A percentile compares a stretch with the other conserved stretches of the same genome.
Evolutionary conservation across 2,797 vertebrate genomes (phyloP).

Genomic region (Tapirus indicus): DNA sequence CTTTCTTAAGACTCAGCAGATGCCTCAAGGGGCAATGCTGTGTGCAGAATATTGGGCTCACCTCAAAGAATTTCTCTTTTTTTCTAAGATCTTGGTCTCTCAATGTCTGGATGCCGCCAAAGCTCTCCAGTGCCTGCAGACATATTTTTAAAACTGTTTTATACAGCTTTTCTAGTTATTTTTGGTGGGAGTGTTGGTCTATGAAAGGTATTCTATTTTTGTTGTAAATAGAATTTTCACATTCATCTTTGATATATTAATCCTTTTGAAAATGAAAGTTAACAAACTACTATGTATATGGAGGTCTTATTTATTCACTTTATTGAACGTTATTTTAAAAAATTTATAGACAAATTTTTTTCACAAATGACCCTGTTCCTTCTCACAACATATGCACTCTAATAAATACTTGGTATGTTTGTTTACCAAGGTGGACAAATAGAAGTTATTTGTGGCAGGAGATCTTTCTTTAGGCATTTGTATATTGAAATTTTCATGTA

Average conservation of each 20-base stretch:
- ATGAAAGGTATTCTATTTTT: constrained; percentile 20
- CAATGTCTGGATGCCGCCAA: not conserved
- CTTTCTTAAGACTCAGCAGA: not conserved
- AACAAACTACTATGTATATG: not conserved
- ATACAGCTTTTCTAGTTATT: not conserved
- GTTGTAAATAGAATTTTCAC: not conserved
- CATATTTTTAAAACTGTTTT: constrained; percentile 16
- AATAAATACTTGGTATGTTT: not conserved
- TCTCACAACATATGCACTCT: not conserved
- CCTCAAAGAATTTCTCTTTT: constrained; percentile 20
- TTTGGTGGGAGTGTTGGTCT: not conserved
- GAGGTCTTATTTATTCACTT: not conserved
- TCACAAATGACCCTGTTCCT: not conserved
- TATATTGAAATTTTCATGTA: constrained; percentile 45
- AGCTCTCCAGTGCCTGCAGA: not conserved
- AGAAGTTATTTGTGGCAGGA: not conserved
- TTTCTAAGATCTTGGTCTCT: not conserved
- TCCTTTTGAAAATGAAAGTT: not conserved
- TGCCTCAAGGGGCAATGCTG: not conserved
- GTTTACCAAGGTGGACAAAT: not conserved
- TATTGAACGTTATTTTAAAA: not conserved
- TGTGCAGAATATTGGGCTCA: not conserved
- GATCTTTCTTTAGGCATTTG: constrained; percentile 3
- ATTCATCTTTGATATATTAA: constrained; percentile 22
- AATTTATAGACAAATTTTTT: not conserved